Conservation (phyloP, 2,113 vertebrate species). For the Bolborhynchus lineola region DNA sequence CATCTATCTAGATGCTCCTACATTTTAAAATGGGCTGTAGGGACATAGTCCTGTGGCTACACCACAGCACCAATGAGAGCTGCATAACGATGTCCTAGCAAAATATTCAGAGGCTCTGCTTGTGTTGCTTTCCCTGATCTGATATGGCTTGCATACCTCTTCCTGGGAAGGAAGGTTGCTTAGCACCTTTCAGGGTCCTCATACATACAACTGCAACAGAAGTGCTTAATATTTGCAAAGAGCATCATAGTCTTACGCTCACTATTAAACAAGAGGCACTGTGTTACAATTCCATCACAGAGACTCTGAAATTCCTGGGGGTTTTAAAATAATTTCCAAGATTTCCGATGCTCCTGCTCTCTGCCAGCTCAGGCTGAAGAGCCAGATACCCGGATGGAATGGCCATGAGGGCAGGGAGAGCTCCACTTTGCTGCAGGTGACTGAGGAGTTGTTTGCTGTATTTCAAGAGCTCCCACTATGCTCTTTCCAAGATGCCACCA, state of each 20-base stretch:
- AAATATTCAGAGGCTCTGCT: background rate
- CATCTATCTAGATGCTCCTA: background rate
- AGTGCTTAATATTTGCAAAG: background rate
- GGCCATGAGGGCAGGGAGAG: background rate
- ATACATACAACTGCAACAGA: background rate
- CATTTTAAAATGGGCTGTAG: background rate
- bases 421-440: background rate
- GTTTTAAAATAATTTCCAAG: background rate
- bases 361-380: background rate
- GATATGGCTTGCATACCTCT: background rate
- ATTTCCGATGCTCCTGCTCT: background rate
- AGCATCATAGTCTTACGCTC: background rate
- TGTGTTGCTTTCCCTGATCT: background rate
- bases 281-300: background rate
- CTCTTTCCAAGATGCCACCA: background rate
- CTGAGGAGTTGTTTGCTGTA: background rate
- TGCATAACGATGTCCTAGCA: background rate
- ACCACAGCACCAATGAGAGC: rapidly evolving
- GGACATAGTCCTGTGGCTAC: background rate
- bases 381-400: background rate
- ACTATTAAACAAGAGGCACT: background rate
- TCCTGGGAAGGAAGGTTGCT: background rate
- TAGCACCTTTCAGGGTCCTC: background rate
- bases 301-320: background rate
- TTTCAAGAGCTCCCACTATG: background rate